Percentiles rank a stretch among this genome's conserved stretches.
phyloP scores from a whole-genome alignment of 2,797 vertebrate species.

The Leucoraja ocellata region DNA sequence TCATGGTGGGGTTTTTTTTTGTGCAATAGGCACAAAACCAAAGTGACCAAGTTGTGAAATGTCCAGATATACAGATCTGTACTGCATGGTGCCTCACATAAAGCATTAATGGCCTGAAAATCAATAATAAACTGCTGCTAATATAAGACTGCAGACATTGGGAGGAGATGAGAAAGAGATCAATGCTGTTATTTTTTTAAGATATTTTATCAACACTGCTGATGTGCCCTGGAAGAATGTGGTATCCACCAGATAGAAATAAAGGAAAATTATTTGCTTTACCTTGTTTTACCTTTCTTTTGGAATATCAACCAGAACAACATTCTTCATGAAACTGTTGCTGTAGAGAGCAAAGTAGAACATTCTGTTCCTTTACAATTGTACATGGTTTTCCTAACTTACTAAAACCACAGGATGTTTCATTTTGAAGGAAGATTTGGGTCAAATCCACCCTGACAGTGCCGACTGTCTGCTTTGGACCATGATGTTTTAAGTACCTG shows the following conservation, averaged over 20 bases:
- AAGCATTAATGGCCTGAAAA: not conserved
- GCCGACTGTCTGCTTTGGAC: no score
- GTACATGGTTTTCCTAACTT: not conserved
- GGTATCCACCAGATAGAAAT: not conserved
- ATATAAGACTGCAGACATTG: not conserved
- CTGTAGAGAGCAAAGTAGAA: not conserved
- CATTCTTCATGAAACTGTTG: not conserved
- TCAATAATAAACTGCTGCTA: no score
- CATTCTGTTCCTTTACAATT: not conserved
- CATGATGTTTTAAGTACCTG: no score
- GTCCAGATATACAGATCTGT: not conserved
- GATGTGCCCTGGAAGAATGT: not conserved
- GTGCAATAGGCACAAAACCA: not conserved
- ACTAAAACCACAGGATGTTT: not conserved
- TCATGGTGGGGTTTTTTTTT: no score
- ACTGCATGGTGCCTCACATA: not conserved
- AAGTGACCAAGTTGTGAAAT: not conserved
- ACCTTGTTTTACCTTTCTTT: not conserved
- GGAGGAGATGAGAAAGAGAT: not conserved
- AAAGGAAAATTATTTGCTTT: not conserved
- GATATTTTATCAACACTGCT: not conserved
- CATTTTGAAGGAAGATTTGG: not conserved
- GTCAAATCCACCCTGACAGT: no score
- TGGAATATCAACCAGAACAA: not conserved
- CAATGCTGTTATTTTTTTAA: not conserved